Evolutionary conservation across 2,888 invertebrate genomes (phyloP).

Genomic region (Chrysotoxum bicinctum): DNA sequence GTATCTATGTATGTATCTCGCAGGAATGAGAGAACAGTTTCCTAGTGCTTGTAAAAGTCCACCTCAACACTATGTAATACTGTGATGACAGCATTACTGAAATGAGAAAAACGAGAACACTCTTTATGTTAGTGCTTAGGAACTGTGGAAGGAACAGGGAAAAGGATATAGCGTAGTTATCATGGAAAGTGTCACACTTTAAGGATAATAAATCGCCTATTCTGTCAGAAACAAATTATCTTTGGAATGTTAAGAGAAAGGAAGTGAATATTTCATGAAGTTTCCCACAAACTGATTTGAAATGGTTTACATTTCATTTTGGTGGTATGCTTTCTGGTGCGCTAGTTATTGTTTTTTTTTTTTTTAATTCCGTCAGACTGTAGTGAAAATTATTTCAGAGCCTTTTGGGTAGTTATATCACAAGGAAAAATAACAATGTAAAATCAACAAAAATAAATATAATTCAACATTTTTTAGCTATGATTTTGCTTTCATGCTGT

Average conservation of each 20-base stretch:
- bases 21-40: slow-evolving; percentile 23
- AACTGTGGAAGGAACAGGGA: slow-evolving; percentile 49
- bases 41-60: slow-evolving; percentile 14
- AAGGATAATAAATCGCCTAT: slow-evolving; percentile 65
- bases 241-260: slow-evolving; percentile 34
- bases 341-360: neutral
- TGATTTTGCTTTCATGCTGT: too few species aligned
- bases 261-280: slow-evolving; percentile 40
- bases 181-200: slow-evolving; percentile 68
- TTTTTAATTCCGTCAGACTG: neutral
- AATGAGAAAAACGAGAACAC: slow-evolving; percentile 7
- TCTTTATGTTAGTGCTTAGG: slow-evolving; percentile 1
- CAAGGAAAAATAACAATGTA: too few species aligned
- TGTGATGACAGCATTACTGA: slow-evolving; percentile 44
- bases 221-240: slow-evolving; percentile 69
- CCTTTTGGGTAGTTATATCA: too few species aligned
- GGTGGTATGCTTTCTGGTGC: slow-evolving; percentile 8
- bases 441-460: too few species aligned
- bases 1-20: neutral
- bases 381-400: too few species aligned
- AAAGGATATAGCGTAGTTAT: slow-evolving; percentile 63
- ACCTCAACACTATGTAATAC: slow-evolving; percentile 21
- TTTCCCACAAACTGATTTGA: slow-evolving; percentile 35
- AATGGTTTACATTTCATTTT: slow-evolving; percentile 22
- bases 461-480: too few species aligned